Evolutionary conservation across 92 coral and sea anemone genomes (phyloP).

Genomic region (Meandrina meandrites): DNA sequence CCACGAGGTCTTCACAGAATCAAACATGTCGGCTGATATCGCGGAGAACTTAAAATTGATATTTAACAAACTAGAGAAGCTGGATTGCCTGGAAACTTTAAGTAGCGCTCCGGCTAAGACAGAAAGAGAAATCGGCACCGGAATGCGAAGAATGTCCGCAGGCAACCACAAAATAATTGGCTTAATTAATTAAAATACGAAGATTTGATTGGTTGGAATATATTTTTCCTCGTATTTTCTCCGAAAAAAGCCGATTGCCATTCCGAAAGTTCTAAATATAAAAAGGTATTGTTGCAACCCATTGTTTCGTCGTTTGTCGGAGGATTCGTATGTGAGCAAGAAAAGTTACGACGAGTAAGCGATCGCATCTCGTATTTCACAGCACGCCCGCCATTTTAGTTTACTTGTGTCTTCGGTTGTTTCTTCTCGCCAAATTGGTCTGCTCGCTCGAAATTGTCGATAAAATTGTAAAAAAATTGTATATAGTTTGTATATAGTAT

Average conservation of each 20-base stretch:
- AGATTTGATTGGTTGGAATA: not conserved
- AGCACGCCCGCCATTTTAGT: not conserved
- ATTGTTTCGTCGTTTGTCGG: conserved; percentile 10
- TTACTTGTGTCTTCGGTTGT: not conserved
- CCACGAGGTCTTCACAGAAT: too few relatives aligned
- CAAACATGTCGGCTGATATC: too few relatives aligned
- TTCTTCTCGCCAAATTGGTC: not conserved
- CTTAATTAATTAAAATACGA: not conserved
- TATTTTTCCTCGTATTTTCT: not conserved
- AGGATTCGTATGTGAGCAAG: conserved; percentile 7
- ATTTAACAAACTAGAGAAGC: too few relatives aligned
- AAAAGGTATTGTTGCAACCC: not conserved
- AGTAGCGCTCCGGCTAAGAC: not conserved
- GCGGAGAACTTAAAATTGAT: too few relatives aligned
- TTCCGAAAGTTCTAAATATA: not conserved
- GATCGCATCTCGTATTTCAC: not conserved
- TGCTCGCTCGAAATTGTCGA: conserved; percentile 6
- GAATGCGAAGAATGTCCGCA: not conserved
- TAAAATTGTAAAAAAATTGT: conserved; percentile 1
- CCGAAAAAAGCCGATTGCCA: not conserved
- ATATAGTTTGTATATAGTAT: conserved; percentile 10
- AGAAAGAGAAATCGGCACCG: conserved; percentile 4
- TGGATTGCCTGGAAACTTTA: too few relatives aligned
- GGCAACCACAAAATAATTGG: not conserved
- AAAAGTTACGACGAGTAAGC: not conserved